phyloP scores from a whole-genome alignment of 2,113 vertebrate species.

The Chionomys nivalis region DNA sequence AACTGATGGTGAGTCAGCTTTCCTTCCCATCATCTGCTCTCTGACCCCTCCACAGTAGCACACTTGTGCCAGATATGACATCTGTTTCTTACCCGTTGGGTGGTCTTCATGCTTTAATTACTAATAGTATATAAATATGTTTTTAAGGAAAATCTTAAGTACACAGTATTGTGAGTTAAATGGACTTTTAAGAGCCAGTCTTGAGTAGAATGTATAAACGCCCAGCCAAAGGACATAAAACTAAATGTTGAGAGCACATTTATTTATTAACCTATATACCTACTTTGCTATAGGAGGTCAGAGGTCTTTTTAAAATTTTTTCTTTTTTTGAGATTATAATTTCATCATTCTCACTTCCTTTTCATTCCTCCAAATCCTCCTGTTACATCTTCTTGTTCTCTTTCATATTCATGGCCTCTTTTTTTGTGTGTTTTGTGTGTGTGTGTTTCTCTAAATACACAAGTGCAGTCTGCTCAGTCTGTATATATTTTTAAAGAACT shows the following conservation, averaged over 20 bases:
- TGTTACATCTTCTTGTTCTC: background rate
- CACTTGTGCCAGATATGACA: background rate
- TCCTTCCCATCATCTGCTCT: background rate
- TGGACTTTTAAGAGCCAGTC: background rate
- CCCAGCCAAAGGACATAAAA: background rate
- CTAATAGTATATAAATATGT: background rate
- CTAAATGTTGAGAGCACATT: background rate
- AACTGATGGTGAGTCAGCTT: background rate
- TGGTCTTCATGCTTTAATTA: conserved; percentile 51
- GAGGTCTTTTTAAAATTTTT: background rate
- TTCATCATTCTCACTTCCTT: background rate
- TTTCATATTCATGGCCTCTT: background rate
- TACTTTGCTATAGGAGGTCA: background rate
- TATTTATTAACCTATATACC: conserved; percentile 9
- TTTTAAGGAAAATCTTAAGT: background rate
- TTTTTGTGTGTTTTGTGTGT: background rate
- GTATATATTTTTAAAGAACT: background rate
- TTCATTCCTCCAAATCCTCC: background rate
- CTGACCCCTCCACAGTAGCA: background rate
- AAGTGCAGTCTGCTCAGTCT: background rate
- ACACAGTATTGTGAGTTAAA: background rate
- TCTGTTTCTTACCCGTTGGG: background rate
- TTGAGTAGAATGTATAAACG: background rate
- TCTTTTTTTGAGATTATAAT: background rate
- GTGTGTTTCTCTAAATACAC: too few relatives aligned